These are phyloP conservation scores for Crossocerus cetratus DNA, from an alignment of 2,888 invertebrate genomes.

Conservation along the genomic window DNA sequence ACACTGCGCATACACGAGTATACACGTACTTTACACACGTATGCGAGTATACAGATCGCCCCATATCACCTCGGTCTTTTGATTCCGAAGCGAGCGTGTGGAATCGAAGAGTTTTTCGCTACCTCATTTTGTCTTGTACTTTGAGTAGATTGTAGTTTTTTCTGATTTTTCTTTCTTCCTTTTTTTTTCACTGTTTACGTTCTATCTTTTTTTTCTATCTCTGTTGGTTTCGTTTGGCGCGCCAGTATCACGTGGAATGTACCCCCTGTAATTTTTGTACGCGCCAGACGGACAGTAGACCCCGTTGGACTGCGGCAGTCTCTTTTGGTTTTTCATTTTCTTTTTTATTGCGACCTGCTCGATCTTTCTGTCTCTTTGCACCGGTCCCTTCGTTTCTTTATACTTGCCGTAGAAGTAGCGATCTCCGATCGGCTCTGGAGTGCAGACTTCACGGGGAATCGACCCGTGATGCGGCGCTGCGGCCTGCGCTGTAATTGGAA, in stretches of 20 bases:
- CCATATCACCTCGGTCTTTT: constrained; percentile 47
- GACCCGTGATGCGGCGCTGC: not conserved
- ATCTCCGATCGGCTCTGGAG: constrained; percentile 17
- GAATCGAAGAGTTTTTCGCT: constrained; percentile 39
- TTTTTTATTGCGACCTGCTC: constrained; percentile 30
- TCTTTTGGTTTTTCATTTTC: constrained; percentile 9
- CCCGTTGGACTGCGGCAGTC: constrained; percentile 30
- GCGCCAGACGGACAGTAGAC: constrained; percentile 22
- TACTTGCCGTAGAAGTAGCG: constrained; percentile 48
- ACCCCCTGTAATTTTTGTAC: constrained; percentile 1
- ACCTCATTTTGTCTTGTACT: constrained; percentile 34
- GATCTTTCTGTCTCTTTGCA: constrained; percentile 33
- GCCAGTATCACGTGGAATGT: not conserved
- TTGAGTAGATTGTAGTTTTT: constrained; percentile 31
- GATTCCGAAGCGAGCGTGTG: constrained; percentile 34
- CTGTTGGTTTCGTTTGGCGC: constrained; percentile 26
- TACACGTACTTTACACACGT: not conserved
- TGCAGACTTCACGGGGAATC: constrained; percentile 43
- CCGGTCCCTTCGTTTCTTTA: constrained; percentile 29
- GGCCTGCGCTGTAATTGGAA: constrained; percentile 20
- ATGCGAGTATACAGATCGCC: constrained; percentile 31
- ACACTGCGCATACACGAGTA: not conserved
- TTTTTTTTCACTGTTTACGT: constrained; percentile 26
- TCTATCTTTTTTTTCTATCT: constrained; percentile 37
- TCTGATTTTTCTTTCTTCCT: constrained; percentile 32